Percentiles rank a stretch among this genome's conserved stretches.
phyloP scores from a whole-genome alignment of 1,140 invertebrate genomes.

The Xylocopa sonorina region DNA sequence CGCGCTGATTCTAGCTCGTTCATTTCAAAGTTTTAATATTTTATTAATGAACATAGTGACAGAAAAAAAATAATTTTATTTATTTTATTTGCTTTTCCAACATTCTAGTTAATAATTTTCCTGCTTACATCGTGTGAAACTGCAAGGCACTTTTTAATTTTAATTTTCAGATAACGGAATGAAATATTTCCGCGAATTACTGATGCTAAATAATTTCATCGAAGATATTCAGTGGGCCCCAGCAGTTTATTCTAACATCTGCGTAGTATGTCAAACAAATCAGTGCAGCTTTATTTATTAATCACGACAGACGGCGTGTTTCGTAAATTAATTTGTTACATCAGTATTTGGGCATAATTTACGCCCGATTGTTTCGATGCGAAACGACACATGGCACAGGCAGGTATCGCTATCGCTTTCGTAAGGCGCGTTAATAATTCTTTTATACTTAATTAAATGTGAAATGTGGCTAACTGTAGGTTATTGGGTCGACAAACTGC shows the following conservation, averaged over 20 bases:
- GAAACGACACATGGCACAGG: neutral
- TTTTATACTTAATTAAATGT: constrained; percentile 25
- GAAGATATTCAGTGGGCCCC: neutral
- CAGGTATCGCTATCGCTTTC: neutral
- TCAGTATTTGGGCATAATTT: neutral
- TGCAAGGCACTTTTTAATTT: too few species aligned
- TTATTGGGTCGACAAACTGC: constrained; percentile 36
- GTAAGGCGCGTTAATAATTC: constrained; percentile 24
- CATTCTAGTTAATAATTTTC: too few species aligned
- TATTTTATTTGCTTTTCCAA: too few species aligned
- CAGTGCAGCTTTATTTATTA: neutral
- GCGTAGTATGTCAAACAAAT: neutral
- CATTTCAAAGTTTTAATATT: neutral
- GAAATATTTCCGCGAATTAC: neutral
- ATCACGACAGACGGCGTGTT: too few species aligned
- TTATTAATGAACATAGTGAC: too few species aligned
- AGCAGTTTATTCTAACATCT: neutral
- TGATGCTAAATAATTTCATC: neutral
- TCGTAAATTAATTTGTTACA: constrained; percentile 6
- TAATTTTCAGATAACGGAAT: too few species aligned
- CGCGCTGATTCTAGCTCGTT: neutral
- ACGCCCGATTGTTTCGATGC: neutral
- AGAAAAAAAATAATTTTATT: too few species aligned
- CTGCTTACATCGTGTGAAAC: too few species aligned
- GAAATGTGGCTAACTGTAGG: constrained; percentile 28